phyloP scores from a whole-genome alignment of 1,140 invertebrate species.

The Bombus polaris region DNA sequence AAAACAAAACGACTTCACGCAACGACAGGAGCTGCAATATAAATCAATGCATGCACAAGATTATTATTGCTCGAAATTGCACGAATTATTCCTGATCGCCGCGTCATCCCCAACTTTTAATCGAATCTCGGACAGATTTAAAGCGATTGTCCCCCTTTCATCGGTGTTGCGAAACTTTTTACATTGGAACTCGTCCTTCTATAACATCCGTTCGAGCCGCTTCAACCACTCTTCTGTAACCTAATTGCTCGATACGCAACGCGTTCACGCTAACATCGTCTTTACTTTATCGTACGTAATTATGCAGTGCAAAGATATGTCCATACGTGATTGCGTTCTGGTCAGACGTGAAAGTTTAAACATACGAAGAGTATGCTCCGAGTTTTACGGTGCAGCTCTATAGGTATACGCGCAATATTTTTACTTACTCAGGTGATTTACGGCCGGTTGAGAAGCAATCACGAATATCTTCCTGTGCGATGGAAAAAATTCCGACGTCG shows the following conservation, averaged over 20 bases:
- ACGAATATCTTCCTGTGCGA: slow-evolving; percentile 75
- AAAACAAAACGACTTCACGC: slow-evolving; percentile 57
- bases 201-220: neutral
- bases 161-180: neutral
- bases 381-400: neutral
- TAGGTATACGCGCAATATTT: neutral
- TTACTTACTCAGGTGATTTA: slow-evolving; percentile 74
- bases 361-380: neutral
- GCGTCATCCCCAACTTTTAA: neutral
- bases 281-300: neutral
- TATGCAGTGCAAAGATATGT: neutral
- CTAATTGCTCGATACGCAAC: neutral
- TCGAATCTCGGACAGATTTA: slow-evolving; percentile 10
- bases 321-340: neutral
- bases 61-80: slow-evolving; percentile 5
- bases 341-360: neutral
- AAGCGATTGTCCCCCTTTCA: neutral
- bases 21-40: slow-evolving; percentile 74
- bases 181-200: neutral
- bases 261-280: neutral
- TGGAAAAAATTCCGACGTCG: slow-evolving; percentile 70
- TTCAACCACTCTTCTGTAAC: too few species aligned
- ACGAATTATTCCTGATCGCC: neutral
- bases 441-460: slow-evolving; percentile 69
- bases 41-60: slow-evolving; percentile 47